Conservation (phyloP, 2,797 vertebrate genomes). For the Rhadinocentrus ornatus region DNA sequence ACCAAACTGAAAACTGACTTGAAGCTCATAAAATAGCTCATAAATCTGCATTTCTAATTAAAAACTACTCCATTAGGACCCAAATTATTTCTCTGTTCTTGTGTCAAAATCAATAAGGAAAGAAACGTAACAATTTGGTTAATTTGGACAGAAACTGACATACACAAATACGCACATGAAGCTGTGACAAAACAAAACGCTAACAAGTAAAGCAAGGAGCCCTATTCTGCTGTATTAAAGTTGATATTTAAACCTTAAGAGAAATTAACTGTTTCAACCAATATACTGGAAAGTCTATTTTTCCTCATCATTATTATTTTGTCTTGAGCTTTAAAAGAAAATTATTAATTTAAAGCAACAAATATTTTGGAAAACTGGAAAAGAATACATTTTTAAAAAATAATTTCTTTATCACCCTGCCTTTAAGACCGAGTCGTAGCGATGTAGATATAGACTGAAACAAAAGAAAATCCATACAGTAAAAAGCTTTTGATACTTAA, state of each 20-base stretch:
- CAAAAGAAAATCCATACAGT: conserved; percentile 7
- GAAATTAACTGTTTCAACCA: background rate
- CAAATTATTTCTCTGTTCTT: background rate
- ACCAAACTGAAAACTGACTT: background rate
- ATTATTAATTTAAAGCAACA: background rate
- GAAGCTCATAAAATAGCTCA: background rate
- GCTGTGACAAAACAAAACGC: background rate
- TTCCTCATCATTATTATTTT: background rate
- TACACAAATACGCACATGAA: background rate
- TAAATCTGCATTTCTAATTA: background rate
- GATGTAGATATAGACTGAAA: conserved; percentile 24
- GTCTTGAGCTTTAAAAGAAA: background rate
- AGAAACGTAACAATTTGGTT: background rate
- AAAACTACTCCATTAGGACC: background rate
- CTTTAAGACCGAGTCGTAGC: conserved; percentile 29
- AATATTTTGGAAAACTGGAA: conserved; percentile 44
- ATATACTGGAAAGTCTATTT: background rate
- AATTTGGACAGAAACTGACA: background rate
- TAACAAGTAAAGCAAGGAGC: no score
- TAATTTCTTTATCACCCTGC: conserved; percentile 30
- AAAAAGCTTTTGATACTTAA: background rate
- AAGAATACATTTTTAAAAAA: conserved; percentile 15
- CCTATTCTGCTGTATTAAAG: background rate
- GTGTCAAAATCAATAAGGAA: background rate
- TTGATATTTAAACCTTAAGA: background rate